phyloP scores from a whole-genome alignment of 2,888 invertebrate species.

The Sericinus montela region DNA sequence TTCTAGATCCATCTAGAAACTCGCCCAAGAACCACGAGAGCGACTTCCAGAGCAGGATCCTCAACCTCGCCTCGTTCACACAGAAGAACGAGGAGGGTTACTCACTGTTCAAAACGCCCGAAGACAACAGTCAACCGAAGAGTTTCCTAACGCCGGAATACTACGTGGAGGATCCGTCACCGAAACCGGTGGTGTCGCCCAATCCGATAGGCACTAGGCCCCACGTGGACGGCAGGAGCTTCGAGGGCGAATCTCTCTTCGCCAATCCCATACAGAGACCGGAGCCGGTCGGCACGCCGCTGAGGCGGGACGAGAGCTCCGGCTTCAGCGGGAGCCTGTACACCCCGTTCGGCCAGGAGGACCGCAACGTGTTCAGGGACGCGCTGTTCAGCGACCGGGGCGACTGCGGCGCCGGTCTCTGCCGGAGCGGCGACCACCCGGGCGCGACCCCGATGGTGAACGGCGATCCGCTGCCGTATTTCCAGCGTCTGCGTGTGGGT shows the following conservation, averaged over 20 bases:
- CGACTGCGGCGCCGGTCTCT: slow-evolving; percentile 28
- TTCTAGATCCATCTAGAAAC: slow-evolving; percentile 30
- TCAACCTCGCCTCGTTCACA: slow-evolving; percentile 67
- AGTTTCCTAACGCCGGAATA: slow-evolving; percentile 56
- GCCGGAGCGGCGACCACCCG: slow-evolving; percentile 35
- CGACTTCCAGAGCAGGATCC: slow-evolving; percentile 55
- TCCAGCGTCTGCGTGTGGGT: slow-evolving; percentile 61
- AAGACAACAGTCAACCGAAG: slow-evolving; percentile 49
- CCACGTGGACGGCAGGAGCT: slow-evolving; percentile 24
- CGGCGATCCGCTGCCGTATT: slow-evolving; percentile 65
- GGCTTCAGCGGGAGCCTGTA: slow-evolving; percentile 41
- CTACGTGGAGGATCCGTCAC: slow-evolving; percentile 39
- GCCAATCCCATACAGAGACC: slow-evolving; percentile 49
- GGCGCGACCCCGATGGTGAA: slow-evolving; percentile 37
- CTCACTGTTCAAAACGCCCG: slow-evolving; percentile 58
- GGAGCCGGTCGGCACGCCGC: slow-evolving; percentile 56
- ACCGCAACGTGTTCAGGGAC: slow-evolving; percentile 59
- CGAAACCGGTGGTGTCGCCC: slow-evolving; percentile 57
- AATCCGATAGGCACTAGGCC: slow-evolving; percentile 69
- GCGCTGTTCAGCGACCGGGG: slow-evolving; percentile 59
- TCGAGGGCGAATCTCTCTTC: slow-evolving; percentile 55
- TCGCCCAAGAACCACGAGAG: slow-evolving; percentile 40
- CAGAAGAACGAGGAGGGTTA: slow-evolving; percentile 72
- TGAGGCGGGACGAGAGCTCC: slow-evolving; percentile 35
- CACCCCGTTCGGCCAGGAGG: slow-evolving; percentile 65